Evolutionary conservation across 1,140 invertebrate genomes (phyloP), one percentile per base, ranked within the genome.

Genomic region (Leptinotarsa undecemlineata): DNA sequence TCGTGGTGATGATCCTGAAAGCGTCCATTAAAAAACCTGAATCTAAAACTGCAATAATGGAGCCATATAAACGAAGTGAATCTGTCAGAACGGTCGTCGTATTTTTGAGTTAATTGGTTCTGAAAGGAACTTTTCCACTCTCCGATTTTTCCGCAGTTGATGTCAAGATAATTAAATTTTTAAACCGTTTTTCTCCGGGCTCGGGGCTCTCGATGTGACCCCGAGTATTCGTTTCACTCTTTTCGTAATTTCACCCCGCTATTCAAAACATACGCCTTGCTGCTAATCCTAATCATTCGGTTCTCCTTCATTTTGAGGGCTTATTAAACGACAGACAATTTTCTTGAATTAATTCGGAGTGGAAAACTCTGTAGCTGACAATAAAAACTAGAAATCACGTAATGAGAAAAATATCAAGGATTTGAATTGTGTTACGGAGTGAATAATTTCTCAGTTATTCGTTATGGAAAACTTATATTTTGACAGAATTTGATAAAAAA

Each of bases 141-240:
- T 73, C 71, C 73, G 78, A 79, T 77, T 79, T 72, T 77, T 79
- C 78, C 76, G 76, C 78, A 76, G 78, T 79, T 77, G 76, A 77
- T 79, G 78, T 79, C 78, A 79, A 76, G 78, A 79, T 79, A 79
- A 79, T 79, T 79, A 79, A 79, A 77, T 79, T 79, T 79, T 79
- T 77, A 79, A 79, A 79, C 66, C 74, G 74, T 77, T 79, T 79
- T 60, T 19, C 68, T 15, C 74, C 62, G 15, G 14, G 21, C 48
- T 26, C n/a, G 48, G 68, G 19, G 47, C 17, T 48, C 68, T 70
- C 3, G 20, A 33, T 48, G 47, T 70, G 68, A 21, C 67, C 17
- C 42, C 33, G 17, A n/a, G 60, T 61, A 61, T 68, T 68, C 67
- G 20, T 68, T 68, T 68, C 67, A 68, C 68, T 70, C 68, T 70